A percentile compares a stretch with the other conserved stretches of the same genome.
Evolutionary conservation across 2,113 vertebrate genomes (phyloP).

Genomic region (Tringa solitaria): DNA sequence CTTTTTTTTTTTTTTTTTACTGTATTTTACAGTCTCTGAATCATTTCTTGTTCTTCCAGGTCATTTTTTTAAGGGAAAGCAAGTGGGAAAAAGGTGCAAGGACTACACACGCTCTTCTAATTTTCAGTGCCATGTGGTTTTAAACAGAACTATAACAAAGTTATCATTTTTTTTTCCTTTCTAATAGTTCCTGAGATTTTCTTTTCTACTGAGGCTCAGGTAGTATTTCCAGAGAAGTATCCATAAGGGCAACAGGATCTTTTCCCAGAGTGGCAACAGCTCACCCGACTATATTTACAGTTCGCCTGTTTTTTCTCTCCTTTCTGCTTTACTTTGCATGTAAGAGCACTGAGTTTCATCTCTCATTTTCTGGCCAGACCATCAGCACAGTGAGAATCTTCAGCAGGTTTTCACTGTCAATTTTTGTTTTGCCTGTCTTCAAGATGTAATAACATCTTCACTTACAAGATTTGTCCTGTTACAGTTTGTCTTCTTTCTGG

Average conservation of each 20-base stretch:
- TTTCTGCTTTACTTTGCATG: background rate
- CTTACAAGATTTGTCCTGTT: background rate
- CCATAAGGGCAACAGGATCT: background rate
- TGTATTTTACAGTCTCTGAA: background rate
- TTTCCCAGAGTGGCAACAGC: background rate
- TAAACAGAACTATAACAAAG: background rate
- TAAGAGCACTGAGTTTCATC: background rate
- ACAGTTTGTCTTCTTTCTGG: background rate
- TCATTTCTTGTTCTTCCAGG: background rate
- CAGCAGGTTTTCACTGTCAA: background rate
- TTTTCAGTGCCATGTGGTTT: background rate
- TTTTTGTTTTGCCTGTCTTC: background rate
- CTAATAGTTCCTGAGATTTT: background rate
- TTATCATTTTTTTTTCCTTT: background rate
- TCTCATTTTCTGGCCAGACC: background rate
- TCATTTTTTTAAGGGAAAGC: background rate
- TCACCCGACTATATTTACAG: background rate
- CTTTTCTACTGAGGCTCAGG: background rate
- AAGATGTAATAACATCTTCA: background rate
- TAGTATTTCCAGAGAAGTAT: background rate
- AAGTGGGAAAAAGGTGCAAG: background rate
- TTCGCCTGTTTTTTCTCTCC: background rate
- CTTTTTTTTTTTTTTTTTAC: background rate
- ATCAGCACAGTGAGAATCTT: background rate
- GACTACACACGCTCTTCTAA: background rate